Conservation (phyloP, 2,113 vertebrate species). For the Nibea coibor region DNA sequence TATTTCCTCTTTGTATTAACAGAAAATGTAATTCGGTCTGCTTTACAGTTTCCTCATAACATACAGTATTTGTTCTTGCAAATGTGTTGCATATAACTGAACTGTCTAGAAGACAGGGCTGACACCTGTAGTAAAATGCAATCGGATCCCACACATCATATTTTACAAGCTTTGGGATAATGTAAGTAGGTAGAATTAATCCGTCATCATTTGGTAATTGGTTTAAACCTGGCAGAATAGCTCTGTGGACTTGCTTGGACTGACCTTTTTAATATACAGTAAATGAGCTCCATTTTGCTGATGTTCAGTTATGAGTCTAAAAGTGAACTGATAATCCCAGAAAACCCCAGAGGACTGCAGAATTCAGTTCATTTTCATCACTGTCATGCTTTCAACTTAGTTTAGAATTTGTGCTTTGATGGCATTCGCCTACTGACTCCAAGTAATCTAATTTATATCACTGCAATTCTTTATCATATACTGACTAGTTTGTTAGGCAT, state of each 20-base stretch:
- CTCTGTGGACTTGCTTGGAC: neutral
- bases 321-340: neutral
- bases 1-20: no score
- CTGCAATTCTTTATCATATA: no score
- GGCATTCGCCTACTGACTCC: neutral
- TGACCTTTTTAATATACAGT: neutral
- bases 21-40: no score
- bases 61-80: neutral
- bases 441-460: no score
- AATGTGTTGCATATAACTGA: neutral
- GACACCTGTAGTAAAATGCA: conserved; percentile 1
- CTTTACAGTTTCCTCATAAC: no score
- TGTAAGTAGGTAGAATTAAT: neutral
- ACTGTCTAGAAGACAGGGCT: no score
- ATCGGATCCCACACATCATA: neutral
- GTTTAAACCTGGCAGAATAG: neutral
- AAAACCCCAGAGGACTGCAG: neutral
- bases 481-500: no score
- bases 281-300: neutral
- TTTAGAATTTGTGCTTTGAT: neutral
- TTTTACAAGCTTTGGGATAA: neutral
- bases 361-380: neutral
- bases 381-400: neutral
- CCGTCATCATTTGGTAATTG: neutral
- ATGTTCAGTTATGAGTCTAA: neutral